These are phyloP conservation scores for Piprites chloris DNA, from an alignment of 2,113 vertebrate species.

Conservation along the genomic window DNA sequence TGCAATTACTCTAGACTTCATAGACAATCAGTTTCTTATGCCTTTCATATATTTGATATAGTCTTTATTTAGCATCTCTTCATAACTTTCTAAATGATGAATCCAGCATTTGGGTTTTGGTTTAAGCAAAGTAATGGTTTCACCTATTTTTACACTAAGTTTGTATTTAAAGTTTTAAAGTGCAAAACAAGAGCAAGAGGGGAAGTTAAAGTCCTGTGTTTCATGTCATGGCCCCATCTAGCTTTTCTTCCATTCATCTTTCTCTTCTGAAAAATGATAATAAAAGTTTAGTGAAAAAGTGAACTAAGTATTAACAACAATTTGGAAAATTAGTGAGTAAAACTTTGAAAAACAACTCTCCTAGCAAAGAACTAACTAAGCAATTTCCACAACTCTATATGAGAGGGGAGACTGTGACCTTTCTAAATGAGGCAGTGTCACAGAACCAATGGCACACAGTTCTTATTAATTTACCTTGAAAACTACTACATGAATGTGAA, in stretches of 20 bases:
- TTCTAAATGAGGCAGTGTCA: neutral
- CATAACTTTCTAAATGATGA: neutral
- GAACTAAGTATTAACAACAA: neutral
- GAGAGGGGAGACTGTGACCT: neutral
- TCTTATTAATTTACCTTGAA: neutral
- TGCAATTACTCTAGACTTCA: neutral
- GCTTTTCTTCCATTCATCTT: neutral
- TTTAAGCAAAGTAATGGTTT: neutral
- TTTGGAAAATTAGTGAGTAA: neutral
- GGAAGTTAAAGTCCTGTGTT: neutral
- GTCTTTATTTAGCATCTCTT: neutral
- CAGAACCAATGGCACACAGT: neutral
- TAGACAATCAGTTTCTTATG: neutral
- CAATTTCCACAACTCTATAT: neutral
- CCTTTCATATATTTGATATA: neutral
- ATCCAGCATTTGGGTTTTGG: neutral
- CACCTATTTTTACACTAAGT: neutral
- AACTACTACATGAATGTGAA: neutral
- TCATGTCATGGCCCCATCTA: neutral
- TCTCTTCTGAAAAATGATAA: neutral
- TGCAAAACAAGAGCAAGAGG: neutral
- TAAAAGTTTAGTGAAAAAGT: neutral
- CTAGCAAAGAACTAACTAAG: neutral
- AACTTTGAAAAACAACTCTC: neutral
- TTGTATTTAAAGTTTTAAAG: neutral